These are phyloP conservation scores for Myotis vivesi DNA, from an alignment of 2,797 vertebrate genomes.

Conservation along the genomic window DNA sequence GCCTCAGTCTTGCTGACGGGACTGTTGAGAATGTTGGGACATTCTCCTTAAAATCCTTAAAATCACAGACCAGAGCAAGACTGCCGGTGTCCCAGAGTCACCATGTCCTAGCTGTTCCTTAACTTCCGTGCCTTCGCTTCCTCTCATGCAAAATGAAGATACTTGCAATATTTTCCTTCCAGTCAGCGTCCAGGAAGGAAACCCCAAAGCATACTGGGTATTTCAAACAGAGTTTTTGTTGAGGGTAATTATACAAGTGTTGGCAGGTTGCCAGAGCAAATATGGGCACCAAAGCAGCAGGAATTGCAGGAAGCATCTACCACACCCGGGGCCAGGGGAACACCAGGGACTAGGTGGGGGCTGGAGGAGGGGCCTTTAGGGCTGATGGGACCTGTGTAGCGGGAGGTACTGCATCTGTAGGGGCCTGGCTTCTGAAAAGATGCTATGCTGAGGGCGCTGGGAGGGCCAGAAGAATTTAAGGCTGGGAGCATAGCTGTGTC, in stretches of 20 bases:
- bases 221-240: background rate
- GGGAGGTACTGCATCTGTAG: fast-evolving
- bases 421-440: background rate
- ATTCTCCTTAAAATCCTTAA: background rate
- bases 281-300: background rate
- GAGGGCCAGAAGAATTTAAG: background rate
- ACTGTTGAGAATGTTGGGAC: background rate
- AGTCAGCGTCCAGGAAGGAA: background rate
- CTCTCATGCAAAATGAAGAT: background rate
- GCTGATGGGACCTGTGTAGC: no score
- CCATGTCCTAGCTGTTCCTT: background rate
- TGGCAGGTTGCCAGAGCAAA: background rate
- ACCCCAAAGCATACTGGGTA: background rate
- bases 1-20: background rate
- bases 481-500: background rate
- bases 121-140: background rate
- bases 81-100: no score
- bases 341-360: no score
- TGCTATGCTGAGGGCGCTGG: background rate
- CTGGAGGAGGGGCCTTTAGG: background rate
- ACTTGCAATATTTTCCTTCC: background rate
- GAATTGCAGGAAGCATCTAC: background rate
- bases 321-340: no score
- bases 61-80: background rate
- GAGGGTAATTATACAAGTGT: background rate